Evolutionary conservation across 2,888 invertebrate species (phyloP).

Genomic region (Ennomos quercinarius): DNA sequence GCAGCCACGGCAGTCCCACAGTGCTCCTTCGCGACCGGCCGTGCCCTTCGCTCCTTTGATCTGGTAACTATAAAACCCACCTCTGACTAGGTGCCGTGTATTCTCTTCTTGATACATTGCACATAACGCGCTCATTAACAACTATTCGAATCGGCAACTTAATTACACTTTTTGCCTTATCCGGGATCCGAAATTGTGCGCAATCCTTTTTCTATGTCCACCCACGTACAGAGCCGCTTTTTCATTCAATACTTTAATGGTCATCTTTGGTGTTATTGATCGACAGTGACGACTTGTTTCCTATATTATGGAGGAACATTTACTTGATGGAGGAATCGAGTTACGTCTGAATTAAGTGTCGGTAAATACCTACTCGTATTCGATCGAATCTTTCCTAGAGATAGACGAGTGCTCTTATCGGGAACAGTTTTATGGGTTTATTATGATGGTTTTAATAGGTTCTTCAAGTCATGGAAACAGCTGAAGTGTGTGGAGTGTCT

Average conservation of each 20-base stretch:
- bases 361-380: slow-evolving; percentile 12
- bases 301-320: slow-evolving; percentile 16
- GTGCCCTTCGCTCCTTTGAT: slow-evolving; percentile 40
- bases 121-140: slow-evolving; percentile 32
- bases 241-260: slow-evolving; percentile 36
- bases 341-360: slow-evolving; percentile 20
- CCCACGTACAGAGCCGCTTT: slow-evolving; percentile 62
- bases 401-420: slow-evolving; percentile 7
- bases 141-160: slow-evolving; percentile 13
- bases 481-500: too few species aligned
- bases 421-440: slow-evolving; percentile 9
- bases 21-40: slow-evolving; percentile 54
- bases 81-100: neutral
- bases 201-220: slow-evolving; percentile 61
- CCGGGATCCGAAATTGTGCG: slow-evolving; percentile 53
- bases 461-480: too few species aligned
- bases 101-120: slow-evolving; percentile 9
- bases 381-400: slow-evolving; percentile 8
- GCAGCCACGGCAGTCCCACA: slow-evolving; percentile 70
- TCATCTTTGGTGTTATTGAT: slow-evolving; percentile 35
- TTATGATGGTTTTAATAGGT: slow-evolving; percentile 2
- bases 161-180: slow-evolving; percentile 31
- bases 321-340: slow-evolving; percentile 15
- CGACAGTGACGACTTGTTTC: slow-evolving; percentile 26
- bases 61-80: slow-evolving; percentile 38